A percentile compares a stretch with the other conserved stretches of the same genome.
phyloP scores from a whole-genome alignment of 1,140 invertebrate genomes.

The Rhopalosiphum padi region DNA sequence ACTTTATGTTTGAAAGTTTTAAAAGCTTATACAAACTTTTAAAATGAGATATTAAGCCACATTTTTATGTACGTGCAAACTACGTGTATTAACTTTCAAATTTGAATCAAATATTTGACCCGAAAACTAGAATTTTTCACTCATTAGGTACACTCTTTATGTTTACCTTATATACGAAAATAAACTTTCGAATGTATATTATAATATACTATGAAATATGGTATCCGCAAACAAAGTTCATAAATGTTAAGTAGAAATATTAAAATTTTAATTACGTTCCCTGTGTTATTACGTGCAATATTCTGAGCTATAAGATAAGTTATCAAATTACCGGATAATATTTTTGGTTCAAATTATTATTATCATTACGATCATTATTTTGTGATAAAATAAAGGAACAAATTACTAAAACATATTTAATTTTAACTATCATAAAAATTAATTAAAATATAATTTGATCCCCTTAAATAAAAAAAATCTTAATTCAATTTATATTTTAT shows the following conservation, averaged over 20 bases:
- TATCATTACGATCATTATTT: neutral
- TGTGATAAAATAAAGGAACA: neutral
- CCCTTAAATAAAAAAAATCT: neutral
- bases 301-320: neutral
- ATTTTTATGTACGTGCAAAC: neutral
- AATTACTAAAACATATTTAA: neutral
- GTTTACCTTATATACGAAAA: neutral
- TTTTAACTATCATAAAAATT: neutral
- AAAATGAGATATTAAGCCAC: slow-evolving; percentile 27
- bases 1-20: slow-evolving; percentile 9
- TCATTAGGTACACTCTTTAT: neutral
- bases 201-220: neutral
- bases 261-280: neutral
- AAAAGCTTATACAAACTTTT: slow-evolving; percentile 24
- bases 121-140: slow-evolving; percentile 13
- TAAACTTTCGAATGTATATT: neutral
- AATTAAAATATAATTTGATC: neutral
- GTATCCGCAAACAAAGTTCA: neutral
- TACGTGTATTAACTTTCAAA: slow-evolving; percentile 23
- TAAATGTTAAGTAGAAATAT: neutral
- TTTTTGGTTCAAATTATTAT: neutral
- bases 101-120: neutral
- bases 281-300: neutral
- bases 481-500: neutral
- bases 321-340: neutral